Evolutionary conservation across 2,797 vertebrate species (phyloP), one percentile per base, ranked within the genome.

Genomic region (Micromesistius poutassou): DNA sequence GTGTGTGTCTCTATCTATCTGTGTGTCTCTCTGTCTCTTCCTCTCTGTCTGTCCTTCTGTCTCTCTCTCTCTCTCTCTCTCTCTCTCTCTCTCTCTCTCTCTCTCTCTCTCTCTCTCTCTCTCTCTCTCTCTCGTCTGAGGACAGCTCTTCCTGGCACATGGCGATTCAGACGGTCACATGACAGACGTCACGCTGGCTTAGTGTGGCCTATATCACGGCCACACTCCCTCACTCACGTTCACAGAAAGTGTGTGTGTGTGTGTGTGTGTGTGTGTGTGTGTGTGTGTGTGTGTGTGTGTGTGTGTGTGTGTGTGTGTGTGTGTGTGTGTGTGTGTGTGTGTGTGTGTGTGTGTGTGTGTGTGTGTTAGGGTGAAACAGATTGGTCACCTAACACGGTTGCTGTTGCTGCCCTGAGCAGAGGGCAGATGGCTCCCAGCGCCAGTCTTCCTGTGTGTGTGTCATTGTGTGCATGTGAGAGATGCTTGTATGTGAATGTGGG

Each of bases 311-410:
- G 33, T 33, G 33, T 33, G 33, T 33, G 33, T 33, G 33, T 33
- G 33, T 33, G 33, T 33, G 33, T 33, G 33, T 33, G 33, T 33
- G 33, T 33, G 33, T 33, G 33, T 33, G 33, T 38, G 36, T 38
- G 36, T 38, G 36, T 38, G 36, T 46, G 42, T 19, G 12, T 46
- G 42, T 55, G 50, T 22, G 50, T 55, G 19, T 55, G 50, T 55
- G 50, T 5, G 50, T 22, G 55, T 62, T 22, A 25, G 55, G 55
- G 55, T 62, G 55, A 62, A 62, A 8, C 55, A 62, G 55, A 62
- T 79, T 74, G 28, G 13, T 72, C 30, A 62, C 55, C 55, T 62
- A n/a, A 62, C 55, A 62, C 25, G 55, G 55, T 62, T 25, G 50
- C 50, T 55, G 50, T 55, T 22, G 50, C 50, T 55, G 50, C 16